Conservation (phyloP, 1,140 invertebrate species). For the Brachionus koreanus region DNA sequence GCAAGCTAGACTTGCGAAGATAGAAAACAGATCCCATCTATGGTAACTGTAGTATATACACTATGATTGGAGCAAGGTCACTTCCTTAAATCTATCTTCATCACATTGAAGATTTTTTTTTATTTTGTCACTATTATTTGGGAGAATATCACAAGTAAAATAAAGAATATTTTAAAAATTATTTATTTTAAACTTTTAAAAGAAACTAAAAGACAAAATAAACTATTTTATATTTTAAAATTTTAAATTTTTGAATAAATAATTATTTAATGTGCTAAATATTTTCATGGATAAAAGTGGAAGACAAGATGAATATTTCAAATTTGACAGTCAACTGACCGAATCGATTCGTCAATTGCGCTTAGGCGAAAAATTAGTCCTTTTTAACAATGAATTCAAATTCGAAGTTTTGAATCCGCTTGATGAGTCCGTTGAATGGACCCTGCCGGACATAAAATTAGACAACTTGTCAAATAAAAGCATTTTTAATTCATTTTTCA, state of each 20-base stretch:
- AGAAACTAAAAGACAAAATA: no score
- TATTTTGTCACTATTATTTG: no score
- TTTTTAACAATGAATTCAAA: neutral
- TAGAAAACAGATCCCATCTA: no score
- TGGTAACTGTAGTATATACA: no score
- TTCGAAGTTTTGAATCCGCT: neutral
- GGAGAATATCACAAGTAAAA: no score
- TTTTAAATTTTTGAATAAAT: neutral
- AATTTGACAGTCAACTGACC: neutral
- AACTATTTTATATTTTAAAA: neutral
- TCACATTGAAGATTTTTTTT: no score
- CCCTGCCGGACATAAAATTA: neutral
- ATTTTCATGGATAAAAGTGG: neutral
- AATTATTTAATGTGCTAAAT: neutral
- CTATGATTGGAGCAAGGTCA: no score
- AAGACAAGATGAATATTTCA: neutral
- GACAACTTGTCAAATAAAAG: neutral
- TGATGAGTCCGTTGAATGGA: neutral
- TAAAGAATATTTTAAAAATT: no score
- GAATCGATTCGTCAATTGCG: neutral
- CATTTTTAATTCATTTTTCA: conserved; percentile 1
- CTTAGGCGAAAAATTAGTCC: neutral
- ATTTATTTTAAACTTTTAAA: no score
- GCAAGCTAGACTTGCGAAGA: no score
- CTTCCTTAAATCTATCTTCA: no score